These are phyloP conservation scores for Adelognathus sp. DNA, from an alignment of 2,888 invertebrate species.

Conservation along the genomic window DNA sequence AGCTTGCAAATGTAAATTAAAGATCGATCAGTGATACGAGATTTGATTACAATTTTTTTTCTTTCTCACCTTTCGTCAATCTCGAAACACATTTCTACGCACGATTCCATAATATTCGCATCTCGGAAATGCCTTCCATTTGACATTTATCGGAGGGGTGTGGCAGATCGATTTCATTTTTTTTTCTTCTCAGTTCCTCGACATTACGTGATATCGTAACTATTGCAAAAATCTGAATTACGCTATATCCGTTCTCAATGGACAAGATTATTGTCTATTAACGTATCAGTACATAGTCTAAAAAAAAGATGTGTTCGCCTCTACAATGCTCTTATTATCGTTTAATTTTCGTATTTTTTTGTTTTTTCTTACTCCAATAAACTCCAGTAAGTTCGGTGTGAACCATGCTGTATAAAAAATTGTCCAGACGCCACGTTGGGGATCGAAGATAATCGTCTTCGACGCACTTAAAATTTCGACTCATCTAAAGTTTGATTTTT, in stretches of 20 bases:
- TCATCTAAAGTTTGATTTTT: constrained; percentile 1
- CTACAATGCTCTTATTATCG: constrained; percentile 9
- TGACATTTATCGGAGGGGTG: constrained; percentile 59
- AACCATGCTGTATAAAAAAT: constrained; percentile 2
- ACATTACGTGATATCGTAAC: constrained; percentile 21
- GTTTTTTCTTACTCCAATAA: background rate
- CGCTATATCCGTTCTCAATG: constrained; percentile 35
- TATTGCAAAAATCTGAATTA: constrained; percentile 31
- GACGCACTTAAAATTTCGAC: constrained; percentile 52
- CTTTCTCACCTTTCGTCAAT: background rate
- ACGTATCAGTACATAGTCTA: constrained; percentile 24
- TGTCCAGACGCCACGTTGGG: constrained; percentile 1
- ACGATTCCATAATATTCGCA: constrained; percentile 22
- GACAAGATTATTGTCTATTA: constrained; percentile 63
- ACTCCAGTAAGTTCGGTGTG: background rate
- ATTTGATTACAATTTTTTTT: background rate
- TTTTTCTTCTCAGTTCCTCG: constrained; percentile 23
- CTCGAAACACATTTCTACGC: background rate
- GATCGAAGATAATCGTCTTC: constrained; percentile 12
- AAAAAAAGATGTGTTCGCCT: constrained; percentile 25
- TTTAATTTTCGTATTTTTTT: too few species aligned
- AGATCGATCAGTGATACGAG: background rate
- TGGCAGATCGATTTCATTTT: constrained; percentile 52
- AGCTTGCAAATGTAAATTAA: constrained; percentile 30
- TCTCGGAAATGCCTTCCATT: constrained; percentile 66